phyloP scores from a whole-genome alignment of 2,113 vertebrate species.

The Saccopteryx leptura region DNA sequence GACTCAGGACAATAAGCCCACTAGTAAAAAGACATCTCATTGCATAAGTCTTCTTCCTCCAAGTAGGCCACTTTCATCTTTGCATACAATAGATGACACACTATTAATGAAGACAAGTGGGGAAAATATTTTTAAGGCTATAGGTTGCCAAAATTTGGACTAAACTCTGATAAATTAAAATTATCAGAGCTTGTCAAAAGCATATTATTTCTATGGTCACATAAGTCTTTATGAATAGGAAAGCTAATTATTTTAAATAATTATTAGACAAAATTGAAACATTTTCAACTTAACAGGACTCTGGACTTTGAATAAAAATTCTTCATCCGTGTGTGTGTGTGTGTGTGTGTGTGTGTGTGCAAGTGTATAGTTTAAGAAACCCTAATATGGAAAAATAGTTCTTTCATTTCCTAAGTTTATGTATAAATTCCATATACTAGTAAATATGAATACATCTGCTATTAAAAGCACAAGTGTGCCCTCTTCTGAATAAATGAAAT shows the following conservation, averaged over 20 bases:
- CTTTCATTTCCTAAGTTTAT: slow-evolving; percentile 41
- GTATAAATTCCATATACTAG: slow-evolving; percentile 40
- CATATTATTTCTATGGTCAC: not conserved
- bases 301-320: not conserved
- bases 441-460: slow-evolving; percentile 76
- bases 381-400: not conserved
- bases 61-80: not conserved
- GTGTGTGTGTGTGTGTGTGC: no score
- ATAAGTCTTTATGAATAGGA: slow-evolving; percentile 7
- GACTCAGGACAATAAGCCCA: not conserved
- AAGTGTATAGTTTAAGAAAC: not conserved
- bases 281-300: not conserved
- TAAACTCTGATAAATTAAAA: not conserved
- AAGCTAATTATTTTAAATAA: not conserved
- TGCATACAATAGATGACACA: not conserved
- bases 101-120: not conserved
- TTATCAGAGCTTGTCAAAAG: not conserved
- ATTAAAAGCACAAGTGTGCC: slow-evolving; percentile 85
- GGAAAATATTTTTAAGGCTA: not conserved
- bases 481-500: slow-evolving; percentile 87
- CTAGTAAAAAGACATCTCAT: not conserved
- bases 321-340: no score
- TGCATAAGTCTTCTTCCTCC: not conserved
- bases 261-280: not conserved
- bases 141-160: not conserved